Base-by-base conservation (phyloP, 2,888 invertebrate species). In the Geophilus truncorum region DNA sequence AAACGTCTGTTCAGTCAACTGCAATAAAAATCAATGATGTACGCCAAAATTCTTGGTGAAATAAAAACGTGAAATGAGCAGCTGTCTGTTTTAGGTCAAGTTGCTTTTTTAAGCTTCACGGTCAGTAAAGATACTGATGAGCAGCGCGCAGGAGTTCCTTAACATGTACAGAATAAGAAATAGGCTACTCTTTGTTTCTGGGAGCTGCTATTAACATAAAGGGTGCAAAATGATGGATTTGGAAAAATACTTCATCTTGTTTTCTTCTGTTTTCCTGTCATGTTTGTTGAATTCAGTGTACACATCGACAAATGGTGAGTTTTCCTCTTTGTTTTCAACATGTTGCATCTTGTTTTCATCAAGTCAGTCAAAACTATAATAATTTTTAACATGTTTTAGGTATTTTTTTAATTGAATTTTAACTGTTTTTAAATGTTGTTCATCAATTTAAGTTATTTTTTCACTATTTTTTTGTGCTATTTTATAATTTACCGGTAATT, bases 11-110 rank as follows among this genome's bases (percentile, higher is more conserved):
- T n/a, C n/a, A n/a, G n/a, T n/a, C n/a, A n/a, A n/a, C n/a, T n/a
- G n/a, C n/a, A n/a, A n/a, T n/a, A 62, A 57, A 62, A 62, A 23
- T 21, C 9, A 6, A 62, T 62, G 57, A 62, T 23, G 57, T 10
- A 23, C n/a, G 10, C 21, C 18, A 18, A 62, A 62, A 18, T 21
- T 62, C n/a, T 62, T 62, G 21, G 57, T 23, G 10, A 23, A 62
- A 23, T 62, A 1, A 18, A 62, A 62, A 62, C 23, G 18, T 62
- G 28, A 70, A n/a, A 70, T 70, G 70, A 70, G 70, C 70, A 70
- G 70, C 70, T 70, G 28, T 70, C 70, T 70, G 70, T 70, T 70
- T 70, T 70, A 70, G 70, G 25, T 70, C 70, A 28, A 70, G 70
- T 28, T 70, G 70, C 70, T 70, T 70, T 70, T 70, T 70, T 70